Evolutionary conservation across 2,113 vertebrate species (phyloP), one percentile per base, ranked within the genome.

Genomic region (Bothrops jararaca): DNA sequence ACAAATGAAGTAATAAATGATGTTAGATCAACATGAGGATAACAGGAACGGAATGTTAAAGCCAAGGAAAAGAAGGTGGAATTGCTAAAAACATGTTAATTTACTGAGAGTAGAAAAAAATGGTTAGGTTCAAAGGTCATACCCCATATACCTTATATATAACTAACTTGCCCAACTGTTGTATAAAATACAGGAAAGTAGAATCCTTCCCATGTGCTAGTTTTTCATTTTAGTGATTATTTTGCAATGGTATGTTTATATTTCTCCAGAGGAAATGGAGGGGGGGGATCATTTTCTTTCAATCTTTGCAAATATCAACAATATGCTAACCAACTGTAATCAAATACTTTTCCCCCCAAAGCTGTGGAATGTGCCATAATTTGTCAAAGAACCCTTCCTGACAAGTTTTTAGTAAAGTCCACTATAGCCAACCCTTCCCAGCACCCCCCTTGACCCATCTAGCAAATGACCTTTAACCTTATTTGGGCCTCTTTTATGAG

Each of bases 401-500:
- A 99, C 98, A 98, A 98, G 98, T 98, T 97, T 98, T 98, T 98
- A 98, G 98, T 97, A 98, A 98, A 97, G 98, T 98, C 98, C 98
- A 98, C 97, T 97, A 97, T 98, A 98, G 98, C 98, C 97, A 97
- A 98, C 97, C 97, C 98, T 97, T 97, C 95, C 96, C 94, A 97
- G 98, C 98, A 98, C 89, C 98, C 92, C 97, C 98, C 98, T 96
- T 99, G 99, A 99, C 99, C 99, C 97, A 97, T 97, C 97, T 97
- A 98, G 98, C 98, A 97, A 97, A 97, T 97, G 98, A 98, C 99
- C 99, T 98, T 97, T 99, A 97, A 99, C 99, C 99, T 98, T 98
- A 97, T 98, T 98, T 97, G 98, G 98, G 98, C 98, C 98, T 97
- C 98, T 99, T 99, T 98, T 99, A 99, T 98, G 98, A 98, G 97